Evolutionary conservation across 1,140 invertebrate species (phyloP), one percentile per base, ranked within the genome.

Genomic region (Maniola jurtina): DNA sequence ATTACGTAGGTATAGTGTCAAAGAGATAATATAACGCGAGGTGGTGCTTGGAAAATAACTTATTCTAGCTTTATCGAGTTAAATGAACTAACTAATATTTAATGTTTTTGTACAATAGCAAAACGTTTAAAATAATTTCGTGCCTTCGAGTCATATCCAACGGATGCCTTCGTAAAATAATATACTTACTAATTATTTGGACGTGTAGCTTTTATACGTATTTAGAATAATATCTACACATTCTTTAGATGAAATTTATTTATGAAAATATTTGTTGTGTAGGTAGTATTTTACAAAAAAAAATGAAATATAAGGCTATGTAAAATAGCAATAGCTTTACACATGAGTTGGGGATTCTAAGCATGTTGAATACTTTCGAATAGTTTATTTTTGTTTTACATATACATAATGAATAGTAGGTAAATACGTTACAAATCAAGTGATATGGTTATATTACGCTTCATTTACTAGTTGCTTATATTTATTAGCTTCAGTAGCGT

Each of bases 101-200:
- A 77, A 66, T 61, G 61, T 71, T 75, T 67, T 68, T 70, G 58
- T 73, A 70, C 64, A 56, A 68, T 72, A 71, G 70, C 61, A 58
- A 62, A 69, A 70, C 61, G 69, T 76, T 79, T 77, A 80, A 77
- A 74, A 82, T 80, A 80, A 76, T 86, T 84, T 85, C 81, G 87
- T 89, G 87, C 87, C 86, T 89, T 89, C 76, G 69, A 82, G 84
- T 86, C 87, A 89, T 88, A 89, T 89, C 84, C 73, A 75, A 72
- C 64, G 65, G 63, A 66, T 83, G 86, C 83, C 86, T 88, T 85
- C 78, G 59, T 60, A 47, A 67, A 63, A 66, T 61, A 62, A 50
- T 68, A 55, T 52, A n/a, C 10, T 4, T 50, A 50, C 33, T 55
- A 64, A 62, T 64, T 60, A 64, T 54, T 34, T 69, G 55, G 62